A percentile compares a stretch with the other conserved stretches of the same genome.
These are phyloP conservation scores for Heliconius charithonia DNA, from an alignment of 2,888 invertebrate genomes.

Conservation along the genomic window DNA sequence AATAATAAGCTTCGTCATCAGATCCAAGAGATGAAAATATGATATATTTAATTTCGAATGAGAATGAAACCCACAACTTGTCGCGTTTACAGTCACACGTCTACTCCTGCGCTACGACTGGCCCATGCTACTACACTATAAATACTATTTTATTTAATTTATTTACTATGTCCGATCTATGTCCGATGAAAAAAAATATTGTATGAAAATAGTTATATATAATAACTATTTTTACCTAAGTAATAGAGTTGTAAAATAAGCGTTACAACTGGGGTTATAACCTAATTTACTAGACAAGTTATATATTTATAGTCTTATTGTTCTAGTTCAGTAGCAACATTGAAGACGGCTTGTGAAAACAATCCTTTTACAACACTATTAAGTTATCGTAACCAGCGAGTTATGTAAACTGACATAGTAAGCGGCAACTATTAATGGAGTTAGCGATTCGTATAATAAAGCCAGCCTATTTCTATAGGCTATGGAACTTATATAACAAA, in stretches of 20 bases:
- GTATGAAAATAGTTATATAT: neutral
- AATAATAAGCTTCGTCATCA: no score
- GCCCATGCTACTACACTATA: no score
- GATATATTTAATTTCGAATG: no score
- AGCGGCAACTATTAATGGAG: conserved; percentile 30
- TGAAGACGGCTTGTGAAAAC: conserved; percentile 35
- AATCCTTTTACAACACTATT: conserved; percentile 40
- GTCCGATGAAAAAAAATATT: neutral
- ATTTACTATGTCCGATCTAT: no score
- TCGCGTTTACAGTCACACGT: no score
- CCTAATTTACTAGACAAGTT: conserved; percentile 1
- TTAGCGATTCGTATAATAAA: conserved; percentile 29
- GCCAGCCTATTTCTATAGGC: conserved; percentile 15
- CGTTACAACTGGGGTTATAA: neutral
- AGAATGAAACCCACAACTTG: no score
- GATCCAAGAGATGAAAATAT: no score
- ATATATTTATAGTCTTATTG: conserved; percentile 22
- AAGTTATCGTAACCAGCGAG: conserved; percentile 37
- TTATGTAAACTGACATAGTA: conserved; percentile 36
- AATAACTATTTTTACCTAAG: neutral
- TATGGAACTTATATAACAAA: conserved; percentile 15
- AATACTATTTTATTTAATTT: no score
- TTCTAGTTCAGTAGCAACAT: conserved; percentile 28
- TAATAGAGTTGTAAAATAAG: neutral
- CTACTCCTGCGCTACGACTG: no score